A percentile compares a stretch with the other conserved stretches of the same genome.
These are phyloP conservation scores for Patagioenas fasciata DNA, from an alignment of 2,113 vertebrate species.

Conservation along the genomic window DNA sequence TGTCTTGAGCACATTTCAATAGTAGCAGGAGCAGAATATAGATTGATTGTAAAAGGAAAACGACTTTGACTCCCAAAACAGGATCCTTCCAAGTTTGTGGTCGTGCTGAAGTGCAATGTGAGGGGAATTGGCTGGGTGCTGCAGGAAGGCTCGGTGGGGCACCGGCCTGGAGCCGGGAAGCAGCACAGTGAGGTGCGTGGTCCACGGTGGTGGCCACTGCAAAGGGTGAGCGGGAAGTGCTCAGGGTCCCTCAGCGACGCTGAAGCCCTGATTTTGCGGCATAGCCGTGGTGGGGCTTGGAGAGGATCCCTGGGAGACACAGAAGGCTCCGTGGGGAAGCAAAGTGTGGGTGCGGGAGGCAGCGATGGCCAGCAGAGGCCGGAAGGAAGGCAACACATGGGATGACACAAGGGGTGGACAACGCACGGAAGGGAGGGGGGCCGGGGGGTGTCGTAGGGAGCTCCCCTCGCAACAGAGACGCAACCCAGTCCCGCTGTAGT, in stretches of 20 bases:
- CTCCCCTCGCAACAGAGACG: too few relatives aligned
- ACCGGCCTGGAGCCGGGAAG: background rate
- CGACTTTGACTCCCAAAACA: background rate
- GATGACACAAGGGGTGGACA: background rate
- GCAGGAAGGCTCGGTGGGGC: background rate
- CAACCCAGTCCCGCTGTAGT: too few relatives aligned
- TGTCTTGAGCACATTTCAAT: fast-evolving
- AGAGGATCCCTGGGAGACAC: background rate
- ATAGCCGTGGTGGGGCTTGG: background rate
- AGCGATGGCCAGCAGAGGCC: background rate
- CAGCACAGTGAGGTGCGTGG: background rate
- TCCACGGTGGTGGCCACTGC: background rate
- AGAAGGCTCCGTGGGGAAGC: background rate
- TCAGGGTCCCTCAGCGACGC: background rate
- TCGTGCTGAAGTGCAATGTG: fast-evolving
- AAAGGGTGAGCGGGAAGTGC: background rate
- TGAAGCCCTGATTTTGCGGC: background rate
- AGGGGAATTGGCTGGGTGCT: background rate
- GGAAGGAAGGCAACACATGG: too few relatives aligned
- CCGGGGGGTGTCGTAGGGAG: fast-evolving
- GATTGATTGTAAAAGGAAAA: too few relatives aligned
- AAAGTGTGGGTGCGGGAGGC: background rate
- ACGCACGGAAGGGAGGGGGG: fast-evolving
- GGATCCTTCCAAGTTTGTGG: fast-evolving
- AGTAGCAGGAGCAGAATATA: fast-evolving